Evolutionary conservation across 1,140 invertebrate species (phyloP).

Genomic region (Listronotus oregonensis): DNA sequence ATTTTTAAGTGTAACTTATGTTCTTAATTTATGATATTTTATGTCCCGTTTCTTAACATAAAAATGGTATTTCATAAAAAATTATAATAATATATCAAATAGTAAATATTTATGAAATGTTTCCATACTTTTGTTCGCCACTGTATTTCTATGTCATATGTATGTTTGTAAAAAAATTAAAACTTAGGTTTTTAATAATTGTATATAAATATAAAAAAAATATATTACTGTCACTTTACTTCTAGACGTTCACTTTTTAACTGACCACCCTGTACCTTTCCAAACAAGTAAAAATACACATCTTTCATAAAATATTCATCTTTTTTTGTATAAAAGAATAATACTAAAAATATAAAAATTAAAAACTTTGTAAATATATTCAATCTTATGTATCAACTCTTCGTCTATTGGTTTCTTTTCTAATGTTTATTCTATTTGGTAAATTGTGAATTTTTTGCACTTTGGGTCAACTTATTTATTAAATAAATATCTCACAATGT

Average conservation of each 20-base stretch:
- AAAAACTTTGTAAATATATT: conserved; percentile 16
- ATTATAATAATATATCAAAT: too few species aligned
- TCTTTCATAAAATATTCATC: conserved; percentile 3
- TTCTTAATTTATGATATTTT: too few species aligned
- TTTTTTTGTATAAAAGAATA: conserved; percentile 8
- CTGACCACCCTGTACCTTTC: background rate
- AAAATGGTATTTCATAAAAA: too few species aligned
- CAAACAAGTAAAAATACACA: background rate
- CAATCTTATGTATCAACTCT: background rate
- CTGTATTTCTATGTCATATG: too few species aligned
- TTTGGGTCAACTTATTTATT: background rate
- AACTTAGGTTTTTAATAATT: too few species aligned
- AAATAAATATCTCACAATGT: background rate
- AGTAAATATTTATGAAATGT: too few species aligned
- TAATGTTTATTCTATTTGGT: conserved; percentile 5
- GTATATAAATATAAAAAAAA: too few species aligned
- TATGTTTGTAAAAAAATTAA: too few species aligned
- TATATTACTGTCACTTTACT: too few species aligned
- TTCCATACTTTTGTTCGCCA: too few species aligned
- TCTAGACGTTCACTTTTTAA: background rate
- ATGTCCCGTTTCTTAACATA: too few species aligned
- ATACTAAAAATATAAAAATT: conserved; percentile 25
- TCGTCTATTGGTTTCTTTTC: background rate
- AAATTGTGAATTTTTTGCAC: conserved; percentile 12
- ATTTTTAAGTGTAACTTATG: too few species aligned